These are phyloP conservation scores for Lissocephala sabroskyi DNA, from an alignment of 2,888 invertebrate genomes.

Conservation along the genomic window DNA sequence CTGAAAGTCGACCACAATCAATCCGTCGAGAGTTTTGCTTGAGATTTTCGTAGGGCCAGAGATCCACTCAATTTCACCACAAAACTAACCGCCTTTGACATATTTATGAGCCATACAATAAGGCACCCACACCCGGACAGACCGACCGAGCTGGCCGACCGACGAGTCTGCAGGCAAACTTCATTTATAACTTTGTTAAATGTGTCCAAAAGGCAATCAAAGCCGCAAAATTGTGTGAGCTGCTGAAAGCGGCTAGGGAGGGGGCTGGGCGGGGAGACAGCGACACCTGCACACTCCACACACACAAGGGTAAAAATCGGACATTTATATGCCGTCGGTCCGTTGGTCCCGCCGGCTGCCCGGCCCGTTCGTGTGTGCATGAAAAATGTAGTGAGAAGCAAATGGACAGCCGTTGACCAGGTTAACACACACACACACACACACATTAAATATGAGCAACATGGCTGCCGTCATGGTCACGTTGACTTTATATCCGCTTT, in stretches of 20 bases:
- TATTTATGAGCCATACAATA: slow-evolving; percentile 48
- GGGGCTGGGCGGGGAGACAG: neutral
- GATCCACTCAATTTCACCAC: too few species aligned
- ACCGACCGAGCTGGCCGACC: too few species aligned
- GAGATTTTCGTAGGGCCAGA: slow-evolving; percentile 20
- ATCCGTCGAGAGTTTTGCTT: slow-evolving; percentile 25
- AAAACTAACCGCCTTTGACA: slow-evolving; percentile 33
- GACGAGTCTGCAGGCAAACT: slow-evolving; percentile 49
- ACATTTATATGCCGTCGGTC: neutral
- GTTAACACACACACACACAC: slow-evolving; percentile 6
- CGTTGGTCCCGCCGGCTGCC: too few species aligned
- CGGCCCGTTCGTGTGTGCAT: too few species aligned
- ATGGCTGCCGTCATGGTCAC: slow-evolving; percentile 40
- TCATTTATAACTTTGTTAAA: slow-evolving; percentile 49
- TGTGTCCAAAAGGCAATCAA: slow-evolving; percentile 50
- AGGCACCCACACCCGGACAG: neutral
- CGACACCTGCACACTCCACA: neutral
- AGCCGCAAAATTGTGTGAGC: slow-evolving; percentile 50
- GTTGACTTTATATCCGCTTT: slow-evolving; percentile 40
- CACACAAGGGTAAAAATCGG: neutral
- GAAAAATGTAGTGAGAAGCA: slow-evolving; percentile 43
- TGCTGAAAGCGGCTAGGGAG: neutral
- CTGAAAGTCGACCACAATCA: too few species aligned
- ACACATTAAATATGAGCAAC: slow-evolving; percentile 55
- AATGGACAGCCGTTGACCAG: neutral